Percentiles rank a stretch among this genome's conserved stretches.
Conservation (phyloP, 1,140 invertebrate genomes). For the Trinorchestia longiramus region DNA sequence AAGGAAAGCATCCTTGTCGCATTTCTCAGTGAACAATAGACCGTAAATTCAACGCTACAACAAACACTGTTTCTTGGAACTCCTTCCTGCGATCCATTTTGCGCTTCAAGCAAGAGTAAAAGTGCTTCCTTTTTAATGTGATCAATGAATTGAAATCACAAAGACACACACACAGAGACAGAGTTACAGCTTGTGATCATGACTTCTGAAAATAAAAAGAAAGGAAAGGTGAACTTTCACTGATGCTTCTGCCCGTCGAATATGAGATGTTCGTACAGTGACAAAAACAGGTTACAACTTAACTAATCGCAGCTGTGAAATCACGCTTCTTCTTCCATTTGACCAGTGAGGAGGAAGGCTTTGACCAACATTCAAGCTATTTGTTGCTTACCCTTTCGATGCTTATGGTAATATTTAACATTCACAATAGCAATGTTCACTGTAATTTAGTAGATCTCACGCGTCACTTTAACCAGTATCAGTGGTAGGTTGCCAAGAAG, state of each 20-base stretch:
- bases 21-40: neutral
- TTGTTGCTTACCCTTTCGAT: neutral
- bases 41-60: neutral
- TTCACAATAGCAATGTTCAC: neutral
- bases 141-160: neutral
- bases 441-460: neutral
- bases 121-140: neutral
- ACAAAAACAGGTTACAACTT: neutral
- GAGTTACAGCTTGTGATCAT: neutral
- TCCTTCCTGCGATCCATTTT: neutral
- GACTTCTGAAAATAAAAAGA: neutral
- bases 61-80: neutral
- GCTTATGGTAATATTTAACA: neutral
- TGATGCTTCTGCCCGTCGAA: neutral
- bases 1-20: neutral
- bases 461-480: neutral
- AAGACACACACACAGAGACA: neutral
- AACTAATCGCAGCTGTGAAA: neutral
- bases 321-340: neutral
- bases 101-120: neutral
- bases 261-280: neutral
- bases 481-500: neutral
- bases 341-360: neutral
- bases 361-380: neutral
- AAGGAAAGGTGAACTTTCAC: neutral